Base-by-base conservation (phyloP, 2,888 invertebrate genomes). In the Hirtodrosophila trivittata region DNA sequence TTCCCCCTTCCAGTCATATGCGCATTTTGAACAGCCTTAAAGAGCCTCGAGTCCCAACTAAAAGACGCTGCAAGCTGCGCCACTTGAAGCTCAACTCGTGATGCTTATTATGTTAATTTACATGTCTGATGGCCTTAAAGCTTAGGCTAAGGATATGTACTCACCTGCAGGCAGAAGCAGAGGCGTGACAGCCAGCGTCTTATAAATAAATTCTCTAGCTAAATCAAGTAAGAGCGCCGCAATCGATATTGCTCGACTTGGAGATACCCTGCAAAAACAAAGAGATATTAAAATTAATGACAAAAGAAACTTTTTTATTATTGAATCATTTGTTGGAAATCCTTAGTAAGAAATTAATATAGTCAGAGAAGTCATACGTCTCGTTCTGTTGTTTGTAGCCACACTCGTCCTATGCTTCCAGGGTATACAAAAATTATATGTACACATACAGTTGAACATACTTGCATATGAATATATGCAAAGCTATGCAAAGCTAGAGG, bases 41-140 rank as follows among this genome's bases (percentile, higher is more conserved):
- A n/a, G n/a, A n/a, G n/a, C n/a, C n/a, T n/a, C n/a, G n/a, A n/a
- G n/a, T n/a, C n/a, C n/a, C 42, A 13, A 13, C 50, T 37, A 42
- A 68, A 72, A 65, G 76, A 60, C 76, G 58, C 51, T 71, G 71
- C 76, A 66, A 58, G 33, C 71, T 58, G 68, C 54, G 78, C 58
- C 65, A 62, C 57, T 70, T 74, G 64, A 65, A 59, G 77, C 59
- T 41, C 38, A 63, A 57, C 55, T 57, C 58, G 52, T 56, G 66
- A 41, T 63, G 85, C 71, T 81, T 81, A 77, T 75, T 73, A 84
- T 75, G 85, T 75, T 84, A 78, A 78, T 78, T 81, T 81, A 47
- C 63, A 77, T 81, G 82, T 81, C 71, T 77, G 77, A 74, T 67
- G 62, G 72, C 42, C 66, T 39, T 58, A 67, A 77, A 67, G 67